Evolutionary conservation across 2,797 vertebrate species (phyloP).

Genomic region (Enteromius thamalakanensis): DNA sequence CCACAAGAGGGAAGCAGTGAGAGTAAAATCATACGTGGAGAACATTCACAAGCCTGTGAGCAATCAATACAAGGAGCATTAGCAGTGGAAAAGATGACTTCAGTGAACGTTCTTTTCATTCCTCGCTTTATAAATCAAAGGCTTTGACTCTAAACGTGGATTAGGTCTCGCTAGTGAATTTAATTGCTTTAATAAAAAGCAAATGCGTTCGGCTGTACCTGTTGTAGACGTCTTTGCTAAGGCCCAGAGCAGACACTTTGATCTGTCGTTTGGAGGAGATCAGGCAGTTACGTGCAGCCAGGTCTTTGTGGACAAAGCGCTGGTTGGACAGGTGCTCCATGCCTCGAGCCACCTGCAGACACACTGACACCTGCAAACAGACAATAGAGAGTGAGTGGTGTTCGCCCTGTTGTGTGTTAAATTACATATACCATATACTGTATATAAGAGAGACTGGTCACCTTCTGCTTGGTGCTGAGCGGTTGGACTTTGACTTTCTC

Average conservation of each 20-base stretch:
- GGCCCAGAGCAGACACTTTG: slow-evolving; percentile 82
- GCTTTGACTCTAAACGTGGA: neutral
- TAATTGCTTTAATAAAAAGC: neutral
- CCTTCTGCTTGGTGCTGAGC: slow-evolving; percentile 86
- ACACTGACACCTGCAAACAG: slow-evolving; percentile 79
- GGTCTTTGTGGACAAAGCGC: slow-evolving; percentile 84
- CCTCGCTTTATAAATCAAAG: neutral
- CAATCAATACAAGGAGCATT: neutral
- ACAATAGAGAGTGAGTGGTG: neutral
- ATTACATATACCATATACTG: neutral
- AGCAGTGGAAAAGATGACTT: neutral
- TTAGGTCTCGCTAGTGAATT: neutral
- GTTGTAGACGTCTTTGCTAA: slow-evolving; percentile 88
- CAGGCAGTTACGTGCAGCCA: slow-evolving; percentile 85
- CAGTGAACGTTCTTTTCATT: neutral
- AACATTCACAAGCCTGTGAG: neutral
- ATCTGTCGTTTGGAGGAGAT: slow-evolving; percentile 83
- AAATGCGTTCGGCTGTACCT: slow-evolving; percentile 69
- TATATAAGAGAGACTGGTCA: neutral
- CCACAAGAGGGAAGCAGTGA: slow-evolving; percentile 30
- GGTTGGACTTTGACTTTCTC: slow-evolving; percentile 83
- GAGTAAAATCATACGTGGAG: neutral
- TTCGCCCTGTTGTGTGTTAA: neutral
- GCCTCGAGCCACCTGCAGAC: slow-evolving; percentile 84
- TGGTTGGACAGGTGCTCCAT: slow-evolving; percentile 88